Evolutionary conservation across 2,797 vertebrate species (phyloP).

Genomic region (Syncerus caffer): DNA sequence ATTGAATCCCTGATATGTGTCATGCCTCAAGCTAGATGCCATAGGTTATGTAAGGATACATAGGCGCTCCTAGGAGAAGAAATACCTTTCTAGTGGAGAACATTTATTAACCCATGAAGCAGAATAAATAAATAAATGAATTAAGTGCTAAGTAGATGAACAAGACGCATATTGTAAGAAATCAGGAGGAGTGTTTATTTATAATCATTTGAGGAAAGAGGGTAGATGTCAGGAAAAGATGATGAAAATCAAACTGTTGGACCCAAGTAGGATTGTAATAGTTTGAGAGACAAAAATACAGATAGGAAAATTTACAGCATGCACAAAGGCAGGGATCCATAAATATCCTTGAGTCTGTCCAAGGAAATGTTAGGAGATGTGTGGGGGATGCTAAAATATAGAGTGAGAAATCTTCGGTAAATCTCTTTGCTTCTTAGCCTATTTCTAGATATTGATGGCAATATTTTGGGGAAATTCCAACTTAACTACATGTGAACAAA

Average conservation of each 20-base stretch:
- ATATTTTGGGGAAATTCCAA: background rate
- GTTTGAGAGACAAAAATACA: background rate
- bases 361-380: background rate
- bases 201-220: background rate
- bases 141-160: background rate
- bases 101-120: background rate
- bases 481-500: background rate
- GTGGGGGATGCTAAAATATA: background rate
- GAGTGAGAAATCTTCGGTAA: background rate
- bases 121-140: background rate
- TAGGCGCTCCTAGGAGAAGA: background rate
- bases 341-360: background rate
- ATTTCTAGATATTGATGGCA: background rate
- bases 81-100: background rate
- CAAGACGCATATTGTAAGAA: background rate
- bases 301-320: background rate
- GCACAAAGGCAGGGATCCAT: background rate
- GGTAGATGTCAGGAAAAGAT: background rate
- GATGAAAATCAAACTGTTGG: background rate
- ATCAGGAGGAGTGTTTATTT: background rate
- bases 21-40: background rate
- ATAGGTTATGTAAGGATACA: background rate
- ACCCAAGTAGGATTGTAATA: background rate
- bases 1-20: background rate
- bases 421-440: background rate